Percentiles rank a stretch among this genome's conserved stretches.
phyloP scores from a whole-genome alignment of 1,140 invertebrate species.

The Marisa cornuarietis region DNA sequence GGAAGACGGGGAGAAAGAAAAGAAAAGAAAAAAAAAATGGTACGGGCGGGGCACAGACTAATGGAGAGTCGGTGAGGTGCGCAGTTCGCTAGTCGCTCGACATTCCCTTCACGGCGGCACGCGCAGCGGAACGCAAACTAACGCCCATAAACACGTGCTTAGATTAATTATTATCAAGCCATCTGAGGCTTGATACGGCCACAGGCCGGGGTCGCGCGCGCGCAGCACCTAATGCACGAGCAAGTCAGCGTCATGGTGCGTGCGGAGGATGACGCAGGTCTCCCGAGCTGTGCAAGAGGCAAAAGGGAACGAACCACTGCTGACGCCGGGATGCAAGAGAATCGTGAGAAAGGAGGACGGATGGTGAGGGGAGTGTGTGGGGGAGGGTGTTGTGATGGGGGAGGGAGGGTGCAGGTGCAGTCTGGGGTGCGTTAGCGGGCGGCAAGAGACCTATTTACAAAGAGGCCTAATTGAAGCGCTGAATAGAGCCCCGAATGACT shows the following conservation, averaged over 20 bases:
- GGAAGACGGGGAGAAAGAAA: background rate
- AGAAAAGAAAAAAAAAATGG: background rate
- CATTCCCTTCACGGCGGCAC: slow-evolving; percentile 11
- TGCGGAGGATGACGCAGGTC: background rate
- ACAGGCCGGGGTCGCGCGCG: background rate
- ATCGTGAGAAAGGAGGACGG: background rate
- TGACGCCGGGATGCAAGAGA: background rate
- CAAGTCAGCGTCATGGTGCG: background rate
- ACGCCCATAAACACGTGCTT: slow-evolving; percentile 29
- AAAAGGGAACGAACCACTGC: slow-evolving; percentile 1
- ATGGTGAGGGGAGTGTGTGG: background rate
- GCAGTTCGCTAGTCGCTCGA: background rate
- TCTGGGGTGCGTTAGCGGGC: slow-evolving; percentile 4
- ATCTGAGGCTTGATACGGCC: slow-evolving; percentile 18
- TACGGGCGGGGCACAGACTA: background rate
- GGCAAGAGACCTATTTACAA: slow-evolving; percentile 38
- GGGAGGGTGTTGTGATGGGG: background rate
- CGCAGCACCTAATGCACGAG: background rate
- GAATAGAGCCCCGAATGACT: slow-evolving; percentile 42
- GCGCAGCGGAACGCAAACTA: slow-evolving; percentile 23
- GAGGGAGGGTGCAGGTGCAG: slow-evolving; percentile 12
- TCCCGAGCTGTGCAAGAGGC: background rate
- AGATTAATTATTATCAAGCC: slow-evolving; percentile 33
- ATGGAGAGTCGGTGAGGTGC: background rate
- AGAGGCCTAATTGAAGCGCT: slow-evolving; percentile 39